Evolutionary conservation across 2,797 vertebrate genomes (phyloP).

Genomic region (Carapus acus): DNA sequence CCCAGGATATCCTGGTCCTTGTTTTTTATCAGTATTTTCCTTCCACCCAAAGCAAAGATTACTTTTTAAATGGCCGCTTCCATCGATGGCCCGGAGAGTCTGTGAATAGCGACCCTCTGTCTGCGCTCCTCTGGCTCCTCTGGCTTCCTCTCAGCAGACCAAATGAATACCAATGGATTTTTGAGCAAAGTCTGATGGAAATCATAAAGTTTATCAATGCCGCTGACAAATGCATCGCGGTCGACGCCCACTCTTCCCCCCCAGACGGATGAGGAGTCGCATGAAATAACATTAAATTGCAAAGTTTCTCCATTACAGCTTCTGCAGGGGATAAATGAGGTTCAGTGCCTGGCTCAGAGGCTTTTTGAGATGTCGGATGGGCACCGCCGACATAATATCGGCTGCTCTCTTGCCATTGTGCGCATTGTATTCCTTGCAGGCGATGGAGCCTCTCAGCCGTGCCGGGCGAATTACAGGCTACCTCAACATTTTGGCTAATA

Average conservation of each 20-base stretch:
- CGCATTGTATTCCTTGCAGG: background rate
- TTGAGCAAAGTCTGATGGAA: background rate
- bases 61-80: no score
- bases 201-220: slow-evolving; percentile 7
- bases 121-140: no score
- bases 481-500: background rate
- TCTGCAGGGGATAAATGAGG: background rate
- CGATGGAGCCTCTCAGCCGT: background rate
- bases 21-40: no score
- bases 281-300: no score
- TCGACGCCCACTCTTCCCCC: no score
- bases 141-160: slow-evolving; percentile 13
- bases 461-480: background rate
- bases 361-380: background rate
- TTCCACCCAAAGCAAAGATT: no score
- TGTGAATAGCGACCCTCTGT: no score
- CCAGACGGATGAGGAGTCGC: no score
- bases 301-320: background rate
- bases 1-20: no score
- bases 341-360: background rate
- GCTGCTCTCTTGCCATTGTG: background rate
- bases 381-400: background rate
- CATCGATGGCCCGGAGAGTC: no score
- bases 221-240: background rate
- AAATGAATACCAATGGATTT: slow-evolving; percentile 21